Evolutionary conservation across 2,888 invertebrate species (phyloP), one percentile per base, ranked within the genome.

Genomic region (Scaptomyza cyrtandrae): DNA sequence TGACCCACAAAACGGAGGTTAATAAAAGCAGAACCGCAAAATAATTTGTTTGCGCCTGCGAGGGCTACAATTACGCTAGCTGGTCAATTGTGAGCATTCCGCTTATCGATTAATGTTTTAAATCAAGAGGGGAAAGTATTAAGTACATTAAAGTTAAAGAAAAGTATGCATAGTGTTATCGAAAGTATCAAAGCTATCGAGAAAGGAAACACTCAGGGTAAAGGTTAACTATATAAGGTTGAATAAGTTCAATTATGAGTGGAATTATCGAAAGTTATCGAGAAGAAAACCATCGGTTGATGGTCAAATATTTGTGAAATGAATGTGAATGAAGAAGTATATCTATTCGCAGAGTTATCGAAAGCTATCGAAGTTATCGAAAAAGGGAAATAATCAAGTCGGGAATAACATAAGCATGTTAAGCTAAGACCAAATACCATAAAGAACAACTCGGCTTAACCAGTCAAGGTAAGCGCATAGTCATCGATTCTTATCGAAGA

Each of bases 1-100:
- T 54, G 67, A 65, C 55, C 64, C 48, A 66, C 35, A 65, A 65
- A 64, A 46, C 11, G 31, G 44, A 27, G 37, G 16, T 16, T 41
- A 39, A 14, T 52, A 41, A 63, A 39, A 50, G 64, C 50, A 35
- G 35, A 50, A 13, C 13, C 11, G 49, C 35, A 13, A 10, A 13
- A 27, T 24, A 37, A 37, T 45, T 39, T 19, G 13, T 35, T 29
- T n/a, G 41, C 9, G 45, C 24, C 33, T 60, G 61, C 41, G 11
- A 31, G 33, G 16, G 35, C 9, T 24, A n/a, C 50, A n/a, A 7
- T 52, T 46, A 29, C 45, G 10, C 29, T 13, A 9, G 37, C n/a
- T n/a, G 37, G 37, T 19, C 44, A 56, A 31, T 33, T 24, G 1
- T 41, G 37, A 14, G 14, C 14, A 52, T 14, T 50, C 31, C 54